These are phyloP conservation scores for Lomographa bimaculata DNA, from an alignment of 2,888 invertebrate species.

Conservation along the genomic window DNA sequence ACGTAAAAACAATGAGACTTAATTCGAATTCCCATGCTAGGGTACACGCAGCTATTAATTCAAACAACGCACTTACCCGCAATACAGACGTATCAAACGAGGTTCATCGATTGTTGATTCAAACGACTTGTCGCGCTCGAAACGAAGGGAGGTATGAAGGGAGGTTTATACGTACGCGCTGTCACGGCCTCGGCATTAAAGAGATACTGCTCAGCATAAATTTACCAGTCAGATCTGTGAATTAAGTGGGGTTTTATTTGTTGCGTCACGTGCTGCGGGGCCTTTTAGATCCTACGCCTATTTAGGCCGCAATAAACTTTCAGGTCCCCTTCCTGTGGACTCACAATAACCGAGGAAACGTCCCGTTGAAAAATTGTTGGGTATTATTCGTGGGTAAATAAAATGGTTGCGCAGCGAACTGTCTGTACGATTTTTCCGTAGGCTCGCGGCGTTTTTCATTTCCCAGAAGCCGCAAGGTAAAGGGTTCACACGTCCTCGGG, in stretches of 20 bases:
- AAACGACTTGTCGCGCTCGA: conserved; percentile 59
- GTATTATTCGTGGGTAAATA: conserved; percentile 35
- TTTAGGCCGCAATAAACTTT: conserved; percentile 55
- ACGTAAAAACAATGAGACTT: conserved; percentile 24
- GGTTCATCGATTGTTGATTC: conserved; percentile 59
- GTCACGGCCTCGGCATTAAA: conserved; percentile 76
- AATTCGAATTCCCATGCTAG: conserved; percentile 35
- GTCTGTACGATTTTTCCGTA: conserved; percentile 37
- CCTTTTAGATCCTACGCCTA: conserved; percentile 54
- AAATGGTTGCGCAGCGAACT: conserved; percentile 33
- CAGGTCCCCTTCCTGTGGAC: conserved; percentile 40
- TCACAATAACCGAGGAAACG: conserved; percentile 33
- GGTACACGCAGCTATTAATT: conserved; percentile 36
- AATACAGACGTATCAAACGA: conserved; percentile 41
- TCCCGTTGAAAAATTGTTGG: conserved; percentile 25
- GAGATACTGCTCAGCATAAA: conserved; percentile 77
- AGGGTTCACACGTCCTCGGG: conserved; percentile 53
- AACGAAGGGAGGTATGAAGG: conserved; percentile 51
- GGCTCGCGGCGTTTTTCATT: conserved; percentile 45
- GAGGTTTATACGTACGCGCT: conserved; percentile 73
- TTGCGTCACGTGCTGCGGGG: conserved; percentile 67
- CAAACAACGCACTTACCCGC: conserved; percentile 37
- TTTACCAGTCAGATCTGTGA: conserved; percentile 71
- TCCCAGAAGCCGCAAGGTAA: conserved; percentile 49
- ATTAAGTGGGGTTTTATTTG: conserved; percentile 80